These are phyloP conservation scores for Aphidius ervi DNA, from an alignment of 1,140 invertebrate genomes.

Conservation along the genomic window DNA sequence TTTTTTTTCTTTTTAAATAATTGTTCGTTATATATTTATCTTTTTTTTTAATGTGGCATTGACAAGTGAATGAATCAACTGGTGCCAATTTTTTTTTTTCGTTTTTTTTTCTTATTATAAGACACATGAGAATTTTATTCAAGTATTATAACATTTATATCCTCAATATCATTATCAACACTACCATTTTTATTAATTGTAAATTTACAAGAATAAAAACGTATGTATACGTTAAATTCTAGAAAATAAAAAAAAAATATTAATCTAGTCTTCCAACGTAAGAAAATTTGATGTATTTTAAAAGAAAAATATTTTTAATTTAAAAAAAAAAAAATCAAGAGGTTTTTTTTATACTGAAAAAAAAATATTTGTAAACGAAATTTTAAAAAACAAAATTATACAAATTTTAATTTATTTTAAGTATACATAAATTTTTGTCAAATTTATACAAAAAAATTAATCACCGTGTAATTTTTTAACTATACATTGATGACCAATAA, in stretches of 20 bases:
- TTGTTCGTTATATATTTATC: too few species aligned
- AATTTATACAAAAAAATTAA: too few species aligned
- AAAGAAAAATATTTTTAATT: conserved; percentile 4
- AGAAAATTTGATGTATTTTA: conserved; percentile 3
- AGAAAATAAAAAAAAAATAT: conserved; percentile 5
- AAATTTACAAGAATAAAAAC: neutral
- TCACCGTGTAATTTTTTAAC: too few species aligned
- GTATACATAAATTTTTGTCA: too few species aligned
- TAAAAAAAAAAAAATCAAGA: neutral
- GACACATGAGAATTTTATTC: neutral
- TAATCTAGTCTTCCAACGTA: conserved; percentile 23
- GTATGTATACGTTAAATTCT: conserved; percentile 10
- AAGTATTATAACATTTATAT: too few species aligned
- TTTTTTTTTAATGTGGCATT: neutral
- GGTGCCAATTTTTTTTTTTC: conserved; percentile 15
- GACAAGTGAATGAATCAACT: conserved; percentile 7
- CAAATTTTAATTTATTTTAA: too few species aligned
- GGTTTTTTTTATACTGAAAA: too few species aligned
- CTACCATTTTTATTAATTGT: neutral
- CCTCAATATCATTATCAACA: neutral
- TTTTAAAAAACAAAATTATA: too few species aligned
- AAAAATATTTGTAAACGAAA: too few species aligned
- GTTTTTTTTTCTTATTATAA: neutral
- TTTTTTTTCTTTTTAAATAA: neutral
- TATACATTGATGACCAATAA: too few species aligned